A percentile compares a stretch with the other conserved stretches of the same genome.
These are phyloP conservation scores for Horisme vitalbata DNA, from an alignment of 2,888 invertebrate species.

Conservation along the genomic window DNA sequence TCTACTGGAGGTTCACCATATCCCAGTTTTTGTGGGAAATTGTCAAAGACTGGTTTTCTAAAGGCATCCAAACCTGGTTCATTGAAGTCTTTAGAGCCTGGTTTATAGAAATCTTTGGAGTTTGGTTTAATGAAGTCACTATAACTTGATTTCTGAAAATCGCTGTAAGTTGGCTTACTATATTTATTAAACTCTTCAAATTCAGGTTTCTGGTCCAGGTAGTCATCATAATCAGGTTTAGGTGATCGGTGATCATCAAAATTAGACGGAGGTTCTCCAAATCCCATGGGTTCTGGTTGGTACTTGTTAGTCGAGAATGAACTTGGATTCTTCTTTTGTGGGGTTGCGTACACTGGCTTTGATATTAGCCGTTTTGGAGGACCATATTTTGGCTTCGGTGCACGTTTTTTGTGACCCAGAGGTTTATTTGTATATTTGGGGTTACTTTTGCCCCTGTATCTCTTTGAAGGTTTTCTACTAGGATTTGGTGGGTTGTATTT, in stretches of 20 bases:
- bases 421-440: constrained; percentile 48
- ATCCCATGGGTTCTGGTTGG: constrained; percentile 49
- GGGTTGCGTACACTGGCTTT: constrained; percentile 42
- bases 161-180: not conserved
- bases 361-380: constrained; percentile 37
- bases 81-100: constrained; percentile 12
- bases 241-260: constrained; percentile 3
- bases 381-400: constrained; percentile 43
- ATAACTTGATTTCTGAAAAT: constrained; percentile 8
- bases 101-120: constrained; percentile 15
- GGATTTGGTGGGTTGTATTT: constrained; percentile 48
- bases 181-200: not conserved
- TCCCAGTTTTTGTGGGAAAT: constrained; percentile 30
- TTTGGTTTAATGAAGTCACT: constrained; percentile 1
- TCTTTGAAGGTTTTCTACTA: constrained; percentile 49
- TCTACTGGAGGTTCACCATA: constrained; percentile 59
- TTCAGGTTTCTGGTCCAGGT: not conserved
- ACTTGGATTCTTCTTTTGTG: constrained; percentile 35
- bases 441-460: constrained; percentile 44
- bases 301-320: constrained; percentile 19
- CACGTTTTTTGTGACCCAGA: constrained; percentile 41
- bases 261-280: constrained; percentile 63
- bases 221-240: constrained; percentile 12
- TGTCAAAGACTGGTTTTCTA: constrained; percentile 17
- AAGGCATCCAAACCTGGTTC: constrained; percentile 30